A percentile compares a stretch with the other conserved stretches of the same genome.
Conservation (phyloP, 2,888 invertebrate genomes). For the Pristionchus fissidentatus region DNA sequence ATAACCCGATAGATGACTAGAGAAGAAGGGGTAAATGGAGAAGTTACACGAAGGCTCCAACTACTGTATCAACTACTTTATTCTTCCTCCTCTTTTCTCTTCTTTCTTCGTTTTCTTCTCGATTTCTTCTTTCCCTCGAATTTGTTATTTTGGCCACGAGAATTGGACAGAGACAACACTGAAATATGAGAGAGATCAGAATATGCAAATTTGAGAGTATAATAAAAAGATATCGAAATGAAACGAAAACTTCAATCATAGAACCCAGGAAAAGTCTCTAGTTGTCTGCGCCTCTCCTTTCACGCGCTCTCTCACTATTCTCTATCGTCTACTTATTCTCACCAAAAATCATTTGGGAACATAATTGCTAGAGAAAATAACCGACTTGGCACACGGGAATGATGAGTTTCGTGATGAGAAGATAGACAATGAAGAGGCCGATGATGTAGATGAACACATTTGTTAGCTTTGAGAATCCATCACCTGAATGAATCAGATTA, state of each 20-base stretch:
- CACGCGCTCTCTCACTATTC: too few relatives aligned
- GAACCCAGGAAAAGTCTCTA: too few relatives aligned
- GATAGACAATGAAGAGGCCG: slow-evolving; percentile 58
- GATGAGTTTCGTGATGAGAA: slow-evolving; percentile 64
- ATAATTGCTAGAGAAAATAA: not conserved
- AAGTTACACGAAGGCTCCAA: slow-evolving; percentile 12
- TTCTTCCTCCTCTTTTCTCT: not conserved
- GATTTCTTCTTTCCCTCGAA: not conserved
- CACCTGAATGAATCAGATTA: too few relatives aligned
- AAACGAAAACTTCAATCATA: too few relatives aligned
- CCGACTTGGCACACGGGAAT: slow-evolving; percentile 57
- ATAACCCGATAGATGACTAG: not conserved
- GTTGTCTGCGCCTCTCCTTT: too few relatives aligned
- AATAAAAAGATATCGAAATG: not conserved
- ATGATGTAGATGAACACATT: slow-evolving; percentile 63
- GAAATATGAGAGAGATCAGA: not conserved
- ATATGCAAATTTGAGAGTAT: not conserved
- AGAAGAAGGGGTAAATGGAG: not conserved
- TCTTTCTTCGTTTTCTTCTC: not conserved
- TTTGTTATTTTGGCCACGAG: not conserved
- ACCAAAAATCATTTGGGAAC: not conserved
- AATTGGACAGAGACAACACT: slow-evolving; percentile 47
- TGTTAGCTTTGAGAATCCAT: slow-evolving; percentile 63
- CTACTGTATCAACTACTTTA: not conserved
- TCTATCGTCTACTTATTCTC: not conserved